Percentiles rank a stretch among this genome's conserved stretches.
phyloP scores from a whole-genome alignment of 2,113 vertebrate species.

The Bujurquina vittata region DNA sequence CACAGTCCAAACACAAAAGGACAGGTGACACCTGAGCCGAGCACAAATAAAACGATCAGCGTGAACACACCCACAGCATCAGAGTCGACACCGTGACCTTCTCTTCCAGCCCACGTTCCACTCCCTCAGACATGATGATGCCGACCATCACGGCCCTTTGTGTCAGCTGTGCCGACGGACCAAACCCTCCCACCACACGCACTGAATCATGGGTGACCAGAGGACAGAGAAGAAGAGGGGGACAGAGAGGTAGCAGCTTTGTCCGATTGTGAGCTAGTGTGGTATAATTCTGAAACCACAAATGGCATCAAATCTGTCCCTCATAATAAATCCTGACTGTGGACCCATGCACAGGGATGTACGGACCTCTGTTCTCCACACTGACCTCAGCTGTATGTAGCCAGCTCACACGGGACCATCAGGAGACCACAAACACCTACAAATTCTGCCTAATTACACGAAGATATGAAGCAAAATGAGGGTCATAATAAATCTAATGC shows the following conservation, averaged over 20 bases:
- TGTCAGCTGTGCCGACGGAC: conserved; percentile 1
- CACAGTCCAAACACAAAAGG: not conserved
- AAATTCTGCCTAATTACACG: not conserved
- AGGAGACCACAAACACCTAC: not conserved
- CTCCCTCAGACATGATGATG: conserved; percentile 34
- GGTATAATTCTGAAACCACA: not conserved
- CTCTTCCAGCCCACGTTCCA: conserved; percentile 31
- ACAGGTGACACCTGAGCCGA: conserved; percentile 20
- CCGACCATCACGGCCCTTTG: conserved; percentile 15
- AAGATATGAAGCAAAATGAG: not conserved
- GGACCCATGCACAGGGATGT: not conserved
- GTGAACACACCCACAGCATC: not conserved
- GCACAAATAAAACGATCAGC: not conserved
- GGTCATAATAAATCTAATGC: too few species aligned
- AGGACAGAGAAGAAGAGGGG: not conserved
- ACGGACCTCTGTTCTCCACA: too few species aligned
- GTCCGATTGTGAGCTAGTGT: not conserved
- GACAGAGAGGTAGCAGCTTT: not conserved
- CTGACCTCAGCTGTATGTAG: not conserved
- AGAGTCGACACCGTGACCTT: conserved; percentile 34
- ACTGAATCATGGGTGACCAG: conserved; percentile 39
- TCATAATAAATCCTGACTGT: not conserved
- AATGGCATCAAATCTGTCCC: not conserved
- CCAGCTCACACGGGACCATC: not conserved
- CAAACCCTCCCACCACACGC: not conserved